These are phyloP conservation scores for Sakesphorus luctuosus DNA, from an alignment of 2,113 vertebrate species.

Conservation along the genomic window DNA sequence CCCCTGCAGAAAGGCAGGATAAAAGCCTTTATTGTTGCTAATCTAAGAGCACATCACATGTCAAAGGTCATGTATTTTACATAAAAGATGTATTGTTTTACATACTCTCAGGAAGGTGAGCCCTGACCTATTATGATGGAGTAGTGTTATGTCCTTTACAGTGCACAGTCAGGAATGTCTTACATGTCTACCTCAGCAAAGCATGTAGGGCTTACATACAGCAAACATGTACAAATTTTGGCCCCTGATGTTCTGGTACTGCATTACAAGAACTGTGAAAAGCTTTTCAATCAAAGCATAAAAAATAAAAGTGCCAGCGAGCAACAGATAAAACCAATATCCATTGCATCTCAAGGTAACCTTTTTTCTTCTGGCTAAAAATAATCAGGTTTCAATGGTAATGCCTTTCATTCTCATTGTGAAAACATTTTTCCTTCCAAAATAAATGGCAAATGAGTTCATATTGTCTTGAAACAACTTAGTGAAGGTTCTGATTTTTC, in stretches of 20 bases:
- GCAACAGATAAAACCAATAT: not conserved
- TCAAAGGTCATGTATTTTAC: slow-evolving; percentile 55
- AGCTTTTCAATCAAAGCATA: not conserved
- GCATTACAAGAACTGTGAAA: not conserved
- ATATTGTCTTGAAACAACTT: slow-evolving; percentile 36
- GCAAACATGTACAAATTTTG: not conserved
- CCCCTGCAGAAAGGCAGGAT: slow-evolving; percentile 39
- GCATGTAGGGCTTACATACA: not conserved
- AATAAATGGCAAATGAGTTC: slow-evolving; percentile 33
- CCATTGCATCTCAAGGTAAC: not conserved
- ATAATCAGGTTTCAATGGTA: slow-evolving; percentile 10
- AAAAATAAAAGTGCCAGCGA: not conserved
- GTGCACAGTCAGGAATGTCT: not conserved
- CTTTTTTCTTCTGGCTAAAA: slow-evolving; percentile 3
- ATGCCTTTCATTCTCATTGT: not conserved
- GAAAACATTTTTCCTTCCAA: slow-evolving; percentile 42
- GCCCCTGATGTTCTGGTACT: not conserved
- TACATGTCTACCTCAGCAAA: not conserved
- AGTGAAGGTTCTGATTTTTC: slow-evolving; percentile 70
- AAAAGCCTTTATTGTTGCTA: slow-evolving; percentile 59
- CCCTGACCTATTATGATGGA: slow-evolving; percentile 55
- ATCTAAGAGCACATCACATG: slow-evolving; percentile 52
- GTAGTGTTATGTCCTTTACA: slow-evolving; percentile 22
- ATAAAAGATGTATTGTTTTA: slow-evolving; percentile 62
- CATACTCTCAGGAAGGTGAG: slow-evolving; percentile 42